Percentiles rank a stretch among this genome's conserved stretches.
These are phyloP conservation scores for Microcebus jonahi DNA, from an alignment of 2,113 vertebrate genomes.

Conservation along the genomic window DNA sequence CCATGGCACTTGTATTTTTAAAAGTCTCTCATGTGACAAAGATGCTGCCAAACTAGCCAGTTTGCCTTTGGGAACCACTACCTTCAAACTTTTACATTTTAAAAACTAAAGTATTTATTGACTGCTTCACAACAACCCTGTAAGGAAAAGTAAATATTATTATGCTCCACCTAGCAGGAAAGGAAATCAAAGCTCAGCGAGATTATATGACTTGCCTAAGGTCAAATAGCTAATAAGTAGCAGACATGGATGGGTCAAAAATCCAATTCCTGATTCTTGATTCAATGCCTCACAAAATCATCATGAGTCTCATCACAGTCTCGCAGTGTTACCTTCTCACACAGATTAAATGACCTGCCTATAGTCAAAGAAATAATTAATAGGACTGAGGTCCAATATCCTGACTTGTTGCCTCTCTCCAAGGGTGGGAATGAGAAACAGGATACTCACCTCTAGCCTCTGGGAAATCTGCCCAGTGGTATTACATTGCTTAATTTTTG, in stretches of 20 bases:
- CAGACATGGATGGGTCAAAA: background rate
- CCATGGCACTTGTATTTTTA: background rate
- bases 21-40: background rate
- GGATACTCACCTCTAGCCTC: background rate
- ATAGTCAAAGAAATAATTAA: background rate
- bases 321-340: background rate
- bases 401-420: background rate
- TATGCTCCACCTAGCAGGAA: background rate
- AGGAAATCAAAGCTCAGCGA: conserved; percentile 19
- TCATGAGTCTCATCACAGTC: background rate
- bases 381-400: background rate
- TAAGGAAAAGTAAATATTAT: background rate
- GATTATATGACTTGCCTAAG: background rate
- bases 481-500: background rate
- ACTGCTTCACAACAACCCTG: background rate
- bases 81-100: conserved; percentile 5
- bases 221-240: background rate
- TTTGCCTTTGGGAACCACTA: background rate
- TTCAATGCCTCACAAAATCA: background rate
- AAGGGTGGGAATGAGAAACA: conserved; percentile 22
- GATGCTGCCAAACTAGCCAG: background rate
- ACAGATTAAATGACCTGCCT: background rate
- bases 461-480: background rate
- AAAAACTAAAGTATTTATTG: background rate
- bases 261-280: background rate